Base-by-base conservation (phyloP, 2,888 invertebrate genomes). In the Zaprionus lineosus region DNA sequence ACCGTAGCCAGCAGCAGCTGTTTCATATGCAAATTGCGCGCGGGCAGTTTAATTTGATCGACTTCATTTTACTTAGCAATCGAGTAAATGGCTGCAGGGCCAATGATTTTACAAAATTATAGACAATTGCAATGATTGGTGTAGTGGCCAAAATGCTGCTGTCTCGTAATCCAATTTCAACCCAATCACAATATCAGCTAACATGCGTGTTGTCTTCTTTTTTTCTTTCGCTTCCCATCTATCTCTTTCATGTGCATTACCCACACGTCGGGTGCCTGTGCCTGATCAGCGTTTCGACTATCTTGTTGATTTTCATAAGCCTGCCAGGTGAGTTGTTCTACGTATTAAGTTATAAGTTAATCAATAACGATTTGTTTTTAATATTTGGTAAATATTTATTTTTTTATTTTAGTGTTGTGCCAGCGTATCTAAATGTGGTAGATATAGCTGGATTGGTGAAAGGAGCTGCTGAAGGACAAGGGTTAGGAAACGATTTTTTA, bases 381-480 rank as follows among this genome's bases (percentile, higher is more conserved):
- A n/a, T n/a, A n/a, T n/a, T 26, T 29, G 24, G 47, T 48, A 40
- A 44, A 24, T 19, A 37, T 33, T n/a, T n/a, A 11, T 7, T 21
- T 19, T 21, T 21, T 15, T 7, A 15, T 16, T n/a, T n/a, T 11
- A 98, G 98, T 90, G 98, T 98, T 92, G 99, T 99, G 24, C 98
- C 99, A 8, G 99, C 99, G 0, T 99, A 95, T 90, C 91, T 99
- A 68, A 99, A 98, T 89, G 96, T 99, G 21, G 97, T 98, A 19
- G 99, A 99, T 89, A 99, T 99, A 84, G 99, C 99, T 48, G 99
- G 99, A 6, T 91, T 99, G 69, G 99, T 99, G 26, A 97, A 98
- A 87, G 99, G 99, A 19, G 99, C 99, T 1, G 96, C 98, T 2
- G 98, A 99, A 89, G 99, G 99, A 0, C 85, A 82, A 52, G 87